These are phyloP conservation scores for Acleris cristana DNA, from an alignment of 2,888 invertebrate species.

Conservation along the genomic window DNA sequence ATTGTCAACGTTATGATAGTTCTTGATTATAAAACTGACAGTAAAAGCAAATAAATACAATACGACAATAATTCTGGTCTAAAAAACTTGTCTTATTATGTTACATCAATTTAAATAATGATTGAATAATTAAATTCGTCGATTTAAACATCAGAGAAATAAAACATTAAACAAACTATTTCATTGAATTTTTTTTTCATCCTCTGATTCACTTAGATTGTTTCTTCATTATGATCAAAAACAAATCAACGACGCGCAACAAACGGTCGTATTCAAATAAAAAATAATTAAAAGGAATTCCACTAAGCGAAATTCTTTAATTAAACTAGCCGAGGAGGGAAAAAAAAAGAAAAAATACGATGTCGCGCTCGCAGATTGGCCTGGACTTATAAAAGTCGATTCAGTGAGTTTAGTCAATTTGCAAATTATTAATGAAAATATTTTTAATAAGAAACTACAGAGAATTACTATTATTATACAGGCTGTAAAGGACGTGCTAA, in stretches of 20 bases:
- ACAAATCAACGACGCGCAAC: constrained; percentile 17
- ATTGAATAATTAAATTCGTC: too few relatives aligned
- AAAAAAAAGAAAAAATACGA: constrained; percentile 13
- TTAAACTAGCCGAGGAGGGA: constrained; percentile 18
- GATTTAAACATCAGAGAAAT: not conserved
- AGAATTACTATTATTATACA: too few relatives aligned
- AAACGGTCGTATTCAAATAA: constrained; percentile 18
- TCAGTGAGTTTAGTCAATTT: not conserved
- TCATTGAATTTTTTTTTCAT: not conserved
- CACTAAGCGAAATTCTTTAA: constrained; percentile 25
- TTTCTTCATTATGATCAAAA: constrained; percentile 28
- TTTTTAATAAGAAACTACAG: too few relatives aligned
- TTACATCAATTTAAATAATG: too few relatives aligned
- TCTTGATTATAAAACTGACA: too few relatives aligned
- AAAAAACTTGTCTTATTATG: too few relatives aligned
- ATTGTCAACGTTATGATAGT: too few relatives aligned
- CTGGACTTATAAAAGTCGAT: constrained; percentile 4
- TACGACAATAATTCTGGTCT: too few relatives aligned
- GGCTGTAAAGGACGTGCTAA: too few relatives aligned
- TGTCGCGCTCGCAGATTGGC: not conserved
- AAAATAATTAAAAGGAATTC: constrained; percentile 30
- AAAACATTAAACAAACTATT: not conserved
- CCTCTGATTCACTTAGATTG: constrained; percentile 3
- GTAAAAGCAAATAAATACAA: too few relatives aligned
- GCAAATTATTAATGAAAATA: too few relatives aligned